Conservation (phyloP, 2,797 vertebrate genomes). For the Lophius americanus region DNA sequence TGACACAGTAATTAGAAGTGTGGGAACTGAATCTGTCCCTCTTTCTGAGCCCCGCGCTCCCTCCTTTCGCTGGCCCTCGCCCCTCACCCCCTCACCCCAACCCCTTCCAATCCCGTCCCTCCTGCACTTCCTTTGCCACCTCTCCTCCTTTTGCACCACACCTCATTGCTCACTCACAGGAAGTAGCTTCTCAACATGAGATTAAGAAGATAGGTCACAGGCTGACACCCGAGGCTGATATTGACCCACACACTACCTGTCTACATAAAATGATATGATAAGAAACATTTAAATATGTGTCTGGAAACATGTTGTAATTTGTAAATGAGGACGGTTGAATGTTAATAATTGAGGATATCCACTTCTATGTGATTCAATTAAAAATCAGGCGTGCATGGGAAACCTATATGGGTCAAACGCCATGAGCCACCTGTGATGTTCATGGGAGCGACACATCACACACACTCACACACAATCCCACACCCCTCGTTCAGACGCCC, state of each 20-base stretch:
- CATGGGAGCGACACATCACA: constrained; percentile 73
- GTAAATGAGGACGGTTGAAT: neutral
- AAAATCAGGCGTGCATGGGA: constrained; percentile 19
- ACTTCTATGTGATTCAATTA: constrained; percentile 29
- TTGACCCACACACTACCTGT: neutral
- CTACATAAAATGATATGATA: neutral
- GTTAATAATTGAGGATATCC: constrained; percentile 1
- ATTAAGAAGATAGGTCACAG: neutral
- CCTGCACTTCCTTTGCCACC: constrained; percentile 64
- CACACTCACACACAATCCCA: constrained; percentile 63
- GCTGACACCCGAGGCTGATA: neutral
- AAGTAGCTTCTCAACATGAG: constrained; percentile 30
- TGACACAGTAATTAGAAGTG: constrained; percentile 90
- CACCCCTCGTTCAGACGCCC: constrained; percentile 45
- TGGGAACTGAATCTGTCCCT: constrained; percentile 84
- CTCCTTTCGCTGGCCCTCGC: constrained; percentile 49
- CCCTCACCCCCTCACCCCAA: constrained; percentile 25
- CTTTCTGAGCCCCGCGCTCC: constrained; percentile 68
- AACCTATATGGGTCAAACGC: constrained; percentile 35
- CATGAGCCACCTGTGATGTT: constrained; percentile 68
- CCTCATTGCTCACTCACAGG: constrained; percentile 33
- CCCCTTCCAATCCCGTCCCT: constrained; percentile 50
- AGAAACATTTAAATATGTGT: neutral
- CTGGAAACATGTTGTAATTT: neutral
- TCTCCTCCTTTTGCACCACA: constrained; percentile 53